Conservation (phyloP, 2,797 vertebrate genomes). For the Cossypha polioptera region DNA sequence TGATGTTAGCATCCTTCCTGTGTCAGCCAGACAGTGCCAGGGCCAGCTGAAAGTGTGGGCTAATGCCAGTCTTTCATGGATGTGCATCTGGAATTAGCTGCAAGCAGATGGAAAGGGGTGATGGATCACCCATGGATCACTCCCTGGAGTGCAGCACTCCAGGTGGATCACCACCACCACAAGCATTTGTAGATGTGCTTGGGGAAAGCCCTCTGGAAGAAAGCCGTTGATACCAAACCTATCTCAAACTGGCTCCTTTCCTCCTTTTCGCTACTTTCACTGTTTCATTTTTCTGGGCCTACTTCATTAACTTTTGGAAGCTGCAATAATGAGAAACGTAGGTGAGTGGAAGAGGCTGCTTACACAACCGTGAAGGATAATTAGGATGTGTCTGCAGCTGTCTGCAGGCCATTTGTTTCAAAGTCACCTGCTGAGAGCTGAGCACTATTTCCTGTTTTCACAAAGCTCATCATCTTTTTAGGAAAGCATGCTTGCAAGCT, state of each 20-base stretch:
- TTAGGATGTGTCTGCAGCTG: not conserved
- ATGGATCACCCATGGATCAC: no score
- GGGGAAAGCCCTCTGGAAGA: not conserved
- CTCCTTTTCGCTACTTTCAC: not conserved
- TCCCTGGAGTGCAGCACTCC: no score
- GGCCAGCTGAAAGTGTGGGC: not conserved
- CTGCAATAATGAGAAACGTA: not conserved
- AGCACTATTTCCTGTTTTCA: not conserved
- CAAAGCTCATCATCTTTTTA: not conserved
- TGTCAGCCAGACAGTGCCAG: not conserved
- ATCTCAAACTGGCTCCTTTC: not conserved
- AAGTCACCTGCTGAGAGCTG: not conserved
- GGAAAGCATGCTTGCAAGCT: not conserved
- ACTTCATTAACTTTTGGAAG: not conserved
- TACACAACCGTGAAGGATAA: fast-evolving
- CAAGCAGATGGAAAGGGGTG: not conserved
- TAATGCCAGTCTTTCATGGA: not conserved
- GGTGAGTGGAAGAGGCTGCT: not conserved
- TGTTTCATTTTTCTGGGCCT: not conserved
- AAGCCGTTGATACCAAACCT: not conserved
- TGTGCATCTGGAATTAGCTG: not conserved
- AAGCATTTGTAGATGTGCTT: not conserved
- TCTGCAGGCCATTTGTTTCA: not conserved
- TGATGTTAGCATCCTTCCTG: not conserved
- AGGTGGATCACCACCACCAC: no score